Evolutionary conservation across 1,140 invertebrate species (phyloP).

Genomic region (Whitmania pigra): DNA sequence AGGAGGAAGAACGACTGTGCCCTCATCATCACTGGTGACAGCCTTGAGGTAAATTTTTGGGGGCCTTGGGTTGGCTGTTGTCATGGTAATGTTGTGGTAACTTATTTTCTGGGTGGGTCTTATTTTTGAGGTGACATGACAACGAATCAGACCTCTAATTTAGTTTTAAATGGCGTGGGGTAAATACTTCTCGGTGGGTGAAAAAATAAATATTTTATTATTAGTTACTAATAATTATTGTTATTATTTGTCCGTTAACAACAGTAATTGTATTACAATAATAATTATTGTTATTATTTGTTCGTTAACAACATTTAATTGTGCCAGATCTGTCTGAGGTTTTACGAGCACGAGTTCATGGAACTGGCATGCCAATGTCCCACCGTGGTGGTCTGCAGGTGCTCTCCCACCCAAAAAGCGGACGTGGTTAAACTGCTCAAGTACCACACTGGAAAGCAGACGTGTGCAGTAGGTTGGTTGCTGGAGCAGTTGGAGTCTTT

Average conservation of each 20-base stretch:
- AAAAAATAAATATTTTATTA: no score
- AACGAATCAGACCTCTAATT: no score
- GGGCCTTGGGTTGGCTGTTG: no score
- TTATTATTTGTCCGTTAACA: no score
- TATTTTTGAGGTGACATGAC: no score
- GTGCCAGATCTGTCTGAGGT: slow-evolving; percentile 63
- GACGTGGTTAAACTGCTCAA: slow-evolving; percentile 82
- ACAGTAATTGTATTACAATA: no score
- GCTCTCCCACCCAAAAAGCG: slow-evolving; percentile 97
- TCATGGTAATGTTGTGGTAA: no score
- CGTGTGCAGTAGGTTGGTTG: slow-evolving; percentile 44
- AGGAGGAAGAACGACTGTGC: slow-evolving; percentile 73
- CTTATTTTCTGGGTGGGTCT: no score
- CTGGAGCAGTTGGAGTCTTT: not conserved
- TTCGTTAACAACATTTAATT: not conserved
- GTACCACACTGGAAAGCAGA: slow-evolving; percentile 66
- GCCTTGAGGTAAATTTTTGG: slow-evolving; percentile 62
- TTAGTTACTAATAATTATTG: no score
- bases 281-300: no score
- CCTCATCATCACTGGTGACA: slow-evolving; percentile 81
- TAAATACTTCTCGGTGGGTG: no score
- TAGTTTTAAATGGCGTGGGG: no score
- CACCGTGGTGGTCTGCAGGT: slow-evolving; percentile 83
- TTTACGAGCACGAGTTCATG: slow-evolving; percentile 88
- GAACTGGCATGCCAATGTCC: slow-evolving; percentile 80